These are phyloP conservation scores for Tanytarsus gracilentus DNA, from an alignment of 2,888 invertebrate species.

Conservation along the genomic window DNA sequence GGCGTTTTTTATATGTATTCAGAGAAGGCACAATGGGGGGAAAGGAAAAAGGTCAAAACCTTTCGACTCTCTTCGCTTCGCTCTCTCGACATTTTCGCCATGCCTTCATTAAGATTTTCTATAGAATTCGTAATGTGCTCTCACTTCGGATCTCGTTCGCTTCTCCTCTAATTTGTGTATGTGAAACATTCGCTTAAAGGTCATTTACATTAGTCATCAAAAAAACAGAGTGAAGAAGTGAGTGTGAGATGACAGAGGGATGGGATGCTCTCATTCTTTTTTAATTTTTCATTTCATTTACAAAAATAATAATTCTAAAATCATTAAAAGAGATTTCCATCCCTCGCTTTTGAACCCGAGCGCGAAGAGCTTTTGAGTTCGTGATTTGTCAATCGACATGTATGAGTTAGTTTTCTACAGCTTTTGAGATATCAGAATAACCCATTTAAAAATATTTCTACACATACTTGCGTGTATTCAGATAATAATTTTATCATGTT, in stretches of 20 bases:
- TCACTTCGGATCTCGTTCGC: too few species aligned
- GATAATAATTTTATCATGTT: too few species aligned
- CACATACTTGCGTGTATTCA: too few species aligned
- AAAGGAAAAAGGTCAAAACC: slow-evolving; percentile 5
- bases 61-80: neutral
- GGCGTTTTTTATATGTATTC: too few species aligned
- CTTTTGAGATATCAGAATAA: too few species aligned
- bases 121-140: slow-evolving; percentile 1
- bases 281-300: too few species aligned
- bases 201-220: slow-evolving; percentile 6
- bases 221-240: neutral
- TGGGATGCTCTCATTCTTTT: too few species aligned
- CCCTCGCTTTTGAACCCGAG: too few species aligned
- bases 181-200: slow-evolving; percentile 6
- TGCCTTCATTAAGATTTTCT: slow-evolving; percentile 4
- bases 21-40: neutral
- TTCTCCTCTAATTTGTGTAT: neutral
- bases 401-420: neutral
- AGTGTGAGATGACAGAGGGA: too few species aligned
- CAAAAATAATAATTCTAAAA: too few species aligned
- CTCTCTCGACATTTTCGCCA: slow-evolving; percentile 5
- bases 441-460: too few species aligned
- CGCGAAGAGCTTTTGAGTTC: neutral
- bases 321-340: too few species aligned
- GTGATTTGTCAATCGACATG: slow-evolving; percentile 1